phyloP scores from a whole-genome alignment of 2,113 vertebrate genomes.

The Sebastes schlegelii region DNA sequence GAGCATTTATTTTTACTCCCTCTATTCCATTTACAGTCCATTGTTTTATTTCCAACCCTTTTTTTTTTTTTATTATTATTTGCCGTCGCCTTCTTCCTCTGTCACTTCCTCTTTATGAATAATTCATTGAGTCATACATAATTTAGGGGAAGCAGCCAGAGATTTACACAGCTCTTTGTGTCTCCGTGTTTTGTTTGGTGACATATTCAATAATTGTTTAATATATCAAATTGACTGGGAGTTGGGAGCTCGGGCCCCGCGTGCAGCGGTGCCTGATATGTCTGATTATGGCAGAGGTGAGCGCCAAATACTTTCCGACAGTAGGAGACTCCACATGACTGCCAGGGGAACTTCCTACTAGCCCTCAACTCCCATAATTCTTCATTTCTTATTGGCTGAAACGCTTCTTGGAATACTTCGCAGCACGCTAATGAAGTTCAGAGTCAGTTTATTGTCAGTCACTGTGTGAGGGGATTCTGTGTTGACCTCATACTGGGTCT shows the following conservation, averaged over 20 bases:
- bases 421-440: slow-evolving; percentile 62
- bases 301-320: slow-evolving; percentile 40
- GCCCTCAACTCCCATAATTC: slow-evolving; percentile 61
- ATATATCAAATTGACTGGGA: slow-evolving; percentile 83
- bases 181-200: slow-evolving; percentile 83
- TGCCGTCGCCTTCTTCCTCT: slow-evolving; percentile 42
- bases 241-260: slow-evolving; percentile 39
- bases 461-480: slow-evolving; percentile 38
- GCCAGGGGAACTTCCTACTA: slow-evolving; percentile 62
- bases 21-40: slow-evolving; percentile 57
- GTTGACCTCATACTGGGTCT: slow-evolving; percentile 14
- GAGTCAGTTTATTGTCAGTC: slow-evolving; percentile 47
- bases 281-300: slow-evolving; percentile 60
- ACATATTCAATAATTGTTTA: slow-evolving; percentile 86
- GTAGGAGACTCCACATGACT: slow-evolving; percentile 31
- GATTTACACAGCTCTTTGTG: slow-evolving; percentile 81
- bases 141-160: slow-evolving; percentile 77
- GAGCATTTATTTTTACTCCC: slow-evolving; percentile 49
- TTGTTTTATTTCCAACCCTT: slow-evolving; percentile 70
- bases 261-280: slow-evolving; percentile 52
- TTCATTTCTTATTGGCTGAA: slow-evolving; percentile 64
- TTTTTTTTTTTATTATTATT: slow-evolving; percentile 16
- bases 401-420: slow-evolving; percentile 51
- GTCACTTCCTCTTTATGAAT: slow-evolving; percentile 75
- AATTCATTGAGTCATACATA: slow-evolving; percentile 79